Evolutionary conservation across 1,140 invertebrate genomes (phyloP), one percentile per base, ranked within the genome.

Genomic region (Drosophila triauraria): DNA sequence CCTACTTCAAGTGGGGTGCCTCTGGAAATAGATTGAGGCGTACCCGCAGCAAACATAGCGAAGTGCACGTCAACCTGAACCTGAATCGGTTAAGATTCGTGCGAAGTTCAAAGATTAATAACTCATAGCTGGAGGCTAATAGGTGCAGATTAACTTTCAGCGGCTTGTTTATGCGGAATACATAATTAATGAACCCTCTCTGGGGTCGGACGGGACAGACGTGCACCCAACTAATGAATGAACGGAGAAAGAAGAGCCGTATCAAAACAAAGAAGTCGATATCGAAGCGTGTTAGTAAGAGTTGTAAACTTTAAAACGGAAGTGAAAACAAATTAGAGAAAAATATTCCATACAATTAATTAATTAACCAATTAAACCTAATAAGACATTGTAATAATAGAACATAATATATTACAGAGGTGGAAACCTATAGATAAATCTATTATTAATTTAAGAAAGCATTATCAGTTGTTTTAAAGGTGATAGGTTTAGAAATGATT

Each of bases 181-280:
- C 54, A 77, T 78, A 69, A 69, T 78, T 78, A 78, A 78, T 78
- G 56, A 60, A 59, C 48, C 46, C 27, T 53, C 12, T 1, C 0
- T 17, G 51, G 51, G 51, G 15, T 17, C 20, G 20, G 35, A 54
- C 20, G 35, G 40, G 30, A 30, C 46, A 46, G 50, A 23, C 64
- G 46, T 44, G 25, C 30, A 35, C 25, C 44, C 20, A 59, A 57
- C 40, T 53, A 47, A 61, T 83, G 57, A 81, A 81, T 80, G 59
- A 59, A 27, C n/a, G 53, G 30, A 8, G 17, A 23, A 12, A 48
- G 67, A 80, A 84, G 50, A 43, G 17, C 35, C 48, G 15, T 27
- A 83, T 51, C 76, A 84, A 84, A 84, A 84, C 81, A 84, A 80
- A 84, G 23, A 40, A 25, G 46, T 44, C 32, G 44, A 75, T 54